Evolutionary conservation across 2,888 invertebrate genomes (phyloP).

Genomic region (Noctua fimbriata): DNA sequence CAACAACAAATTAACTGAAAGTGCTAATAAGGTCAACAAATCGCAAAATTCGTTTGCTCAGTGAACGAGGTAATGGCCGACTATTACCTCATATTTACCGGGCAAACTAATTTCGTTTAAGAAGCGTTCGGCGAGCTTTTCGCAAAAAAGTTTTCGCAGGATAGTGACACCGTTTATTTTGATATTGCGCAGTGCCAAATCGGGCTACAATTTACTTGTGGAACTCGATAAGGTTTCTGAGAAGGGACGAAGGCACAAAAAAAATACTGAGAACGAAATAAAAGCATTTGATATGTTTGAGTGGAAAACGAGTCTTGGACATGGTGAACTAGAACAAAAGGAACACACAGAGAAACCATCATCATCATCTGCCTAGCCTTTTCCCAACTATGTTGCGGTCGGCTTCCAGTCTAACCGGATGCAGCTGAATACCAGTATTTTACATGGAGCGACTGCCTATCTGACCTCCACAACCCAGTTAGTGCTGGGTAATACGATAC

Average conservation of each 20-base stretch:
- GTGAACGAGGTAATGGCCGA: slow-evolving; percentile 49
- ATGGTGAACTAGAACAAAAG: not conserved
- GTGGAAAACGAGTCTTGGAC: not conserved
- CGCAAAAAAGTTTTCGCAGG: slow-evolving; percentile 24
- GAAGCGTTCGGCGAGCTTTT: slow-evolving; percentile 37
- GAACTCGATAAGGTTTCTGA: not conserved
- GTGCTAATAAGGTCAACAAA: slow-evolving; percentile 54
- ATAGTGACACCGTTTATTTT: slow-evolving; percentile 44
- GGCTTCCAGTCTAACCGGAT: too few species aligned
- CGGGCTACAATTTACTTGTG: slow-evolving; percentile 12
- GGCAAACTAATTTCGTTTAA: slow-evolving; percentile 58
- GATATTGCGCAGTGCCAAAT: slow-evolving; percentile 17
- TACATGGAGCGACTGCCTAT: too few species aligned
- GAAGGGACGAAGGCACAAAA: not conserved
- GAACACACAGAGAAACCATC: too few species aligned
- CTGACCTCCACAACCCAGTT: too few species aligned
- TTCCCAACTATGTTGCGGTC: too few species aligned
- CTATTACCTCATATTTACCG: slow-evolving; percentile 53
- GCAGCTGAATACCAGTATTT: too few species aligned
- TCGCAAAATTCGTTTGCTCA: slow-evolving; percentile 54
- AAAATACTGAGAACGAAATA: not conserved
- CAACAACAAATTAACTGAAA: slow-evolving; percentile 44
- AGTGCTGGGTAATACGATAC: too few species aligned
- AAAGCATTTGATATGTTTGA: not conserved
- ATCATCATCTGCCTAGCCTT: too few species aligned